Evolutionary conservation across 2,888 invertebrate species (phyloP), one percentile per base, ranked within the genome.

Genomic region (Athalia cordata): DNA sequence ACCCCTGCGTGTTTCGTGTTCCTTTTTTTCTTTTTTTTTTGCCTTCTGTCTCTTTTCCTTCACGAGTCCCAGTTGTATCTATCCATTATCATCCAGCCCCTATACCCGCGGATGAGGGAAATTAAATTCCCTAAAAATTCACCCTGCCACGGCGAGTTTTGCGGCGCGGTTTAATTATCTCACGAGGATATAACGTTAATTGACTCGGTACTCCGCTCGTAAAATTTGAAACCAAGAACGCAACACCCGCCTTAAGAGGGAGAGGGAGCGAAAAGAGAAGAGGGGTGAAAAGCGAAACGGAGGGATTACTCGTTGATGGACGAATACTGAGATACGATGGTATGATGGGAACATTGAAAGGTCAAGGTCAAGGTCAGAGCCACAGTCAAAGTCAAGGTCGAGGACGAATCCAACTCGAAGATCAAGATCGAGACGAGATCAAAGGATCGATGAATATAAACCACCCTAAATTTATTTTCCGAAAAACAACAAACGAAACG

Each of bases 381-480:
- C 1, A 2, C 29, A 0, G 29, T 2, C 29, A 45, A 64, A 9
- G 67, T 67, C 7, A 50, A 29, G 29, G 29, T 29, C 29, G 43
- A 62, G 65, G 65, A 15, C 7, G 55, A 11, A 47, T 45, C 45
- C 57, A 55, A 43, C 43, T 29, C 59, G 57, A 47, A 57, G 72
- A 45, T 72, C 72, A 59, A 3, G 57, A 59, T 72, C 72, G 45
- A 72, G 55, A 11, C 43, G 59, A 47, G 62, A 62, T 62, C 15
- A 62, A 72, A 59, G 72, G 47, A 45, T 72, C 9, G 59, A 4
- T 72, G n/a, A 72, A 72, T 72, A 47, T 57, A 59, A 15, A 52
- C 3, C 52, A 29, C 55, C 9, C 9, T 55, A 55, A 11, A 55
- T 55, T 55, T 7, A 55, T n/a, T 7, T n/a, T 55, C 9, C 55